A percentile compares a stretch with the other conserved stretches of the same genome.
These are phyloP conservation scores for Jaculus jaculus DNA, from an alignment of 2,113 vertebrate genomes.

Conservation along the genomic window DNA sequence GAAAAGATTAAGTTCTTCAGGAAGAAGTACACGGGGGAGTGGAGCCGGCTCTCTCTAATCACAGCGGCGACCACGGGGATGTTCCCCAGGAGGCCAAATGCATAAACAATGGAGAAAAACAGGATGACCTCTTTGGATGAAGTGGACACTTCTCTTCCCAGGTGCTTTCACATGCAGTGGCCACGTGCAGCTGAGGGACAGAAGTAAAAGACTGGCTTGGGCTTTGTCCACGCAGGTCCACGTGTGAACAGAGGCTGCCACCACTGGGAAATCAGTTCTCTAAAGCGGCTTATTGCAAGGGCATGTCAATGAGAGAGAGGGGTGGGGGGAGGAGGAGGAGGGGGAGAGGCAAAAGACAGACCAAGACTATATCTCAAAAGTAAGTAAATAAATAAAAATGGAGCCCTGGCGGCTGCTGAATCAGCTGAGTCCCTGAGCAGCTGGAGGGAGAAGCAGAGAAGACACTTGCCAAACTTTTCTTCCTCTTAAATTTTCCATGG, in stretches of 20 bases:
- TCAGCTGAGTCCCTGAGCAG: background rate
- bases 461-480: background rate
- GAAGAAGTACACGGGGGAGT: conserved; percentile 51
- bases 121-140: background rate
- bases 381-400: too few relatives aligned
- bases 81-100: background rate
- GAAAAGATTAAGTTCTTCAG: conserved; percentile 50
- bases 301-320: too few relatives aligned
- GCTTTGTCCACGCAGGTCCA: background rate
- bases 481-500: background rate
- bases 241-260: background rate
- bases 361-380: too few relatives aligned
- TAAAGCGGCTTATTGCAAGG: background rate
- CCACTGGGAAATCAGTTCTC: accelerated
- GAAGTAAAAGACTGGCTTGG: background rate
- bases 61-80: background rate
- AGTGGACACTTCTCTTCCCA: background rate
- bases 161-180: background rate
- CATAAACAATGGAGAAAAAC: background rate
- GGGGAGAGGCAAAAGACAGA: too few relatives aligned
- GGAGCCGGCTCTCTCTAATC: conserved; percentile 17
- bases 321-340: background rate
- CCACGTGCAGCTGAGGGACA: background rate
- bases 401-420: too few relatives aligned
- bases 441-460: too few relatives aligned